Evolutionary conservation across 2,888 invertebrate species (phyloP).

Genomic region (Volucella inanis): DNA sequence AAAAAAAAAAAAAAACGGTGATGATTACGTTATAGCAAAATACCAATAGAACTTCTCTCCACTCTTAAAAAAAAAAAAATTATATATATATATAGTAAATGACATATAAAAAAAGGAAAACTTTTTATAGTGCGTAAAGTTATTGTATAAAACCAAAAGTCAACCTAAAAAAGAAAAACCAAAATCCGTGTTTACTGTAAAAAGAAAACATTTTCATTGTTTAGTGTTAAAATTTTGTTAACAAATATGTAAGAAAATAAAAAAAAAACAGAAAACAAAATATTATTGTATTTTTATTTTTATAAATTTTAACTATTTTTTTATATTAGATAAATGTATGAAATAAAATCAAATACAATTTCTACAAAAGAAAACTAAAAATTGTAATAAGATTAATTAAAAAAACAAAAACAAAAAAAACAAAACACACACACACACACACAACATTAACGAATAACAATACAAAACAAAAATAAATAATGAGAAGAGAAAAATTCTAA

Average conservation of each 20-base stretch:
- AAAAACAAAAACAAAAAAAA: constrained; percentile 4
- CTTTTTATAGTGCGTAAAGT: constrained; percentile 62
- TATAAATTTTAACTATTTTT: constrained; percentile 74
- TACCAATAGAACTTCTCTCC: constrained; percentile 67
- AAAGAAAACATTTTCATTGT: constrained; percentile 64
- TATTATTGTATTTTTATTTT: constrained; percentile 69
- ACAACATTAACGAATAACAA: constrained; percentile 67
- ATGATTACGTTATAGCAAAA: constrained; percentile 66
- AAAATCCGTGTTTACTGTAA: constrained; percentile 62
- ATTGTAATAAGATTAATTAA: not conserved
- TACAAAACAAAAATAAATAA: constrained; percentile 34
- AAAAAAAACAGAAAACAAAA: constrained; percentile 39
- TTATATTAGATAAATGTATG: constrained; percentile 72
- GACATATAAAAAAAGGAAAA: constrained; percentile 41
- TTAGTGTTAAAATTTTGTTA: constrained; percentile 72
- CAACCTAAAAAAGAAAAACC: constrained; percentile 23
- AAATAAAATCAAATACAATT: constrained; percentile 71
- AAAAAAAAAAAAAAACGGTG: constrained; percentile 44
- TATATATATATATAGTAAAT: constrained; percentile 48
- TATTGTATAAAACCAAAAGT: constrained; percentile 50
- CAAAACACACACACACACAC: too few relatives aligned
- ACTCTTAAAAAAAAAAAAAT: constrained; percentile 40
- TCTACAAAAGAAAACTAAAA: constrained; percentile 49
- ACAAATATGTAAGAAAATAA: constrained; percentile 1
- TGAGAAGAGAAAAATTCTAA: constrained; percentile 67